phyloP scores from a whole-genome alignment of 2,888 invertebrate genomes.

The Dicranocentrus wangi region DNA sequence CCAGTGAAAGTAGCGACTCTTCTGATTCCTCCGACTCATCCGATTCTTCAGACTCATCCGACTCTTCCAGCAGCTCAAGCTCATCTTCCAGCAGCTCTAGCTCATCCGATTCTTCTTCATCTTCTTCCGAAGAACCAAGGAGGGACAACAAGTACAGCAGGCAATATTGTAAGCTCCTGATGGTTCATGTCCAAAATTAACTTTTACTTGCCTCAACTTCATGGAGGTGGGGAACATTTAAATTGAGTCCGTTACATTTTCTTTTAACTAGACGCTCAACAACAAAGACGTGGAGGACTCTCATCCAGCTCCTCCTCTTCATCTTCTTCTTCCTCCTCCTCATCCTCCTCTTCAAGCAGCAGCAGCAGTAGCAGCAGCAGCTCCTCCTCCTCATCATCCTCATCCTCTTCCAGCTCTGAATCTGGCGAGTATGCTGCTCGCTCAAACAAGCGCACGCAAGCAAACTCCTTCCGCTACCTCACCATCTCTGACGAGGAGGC shows the following conservation, averaged over 20 bases:
- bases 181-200: too few relatives aligned
- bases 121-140: not conserved
- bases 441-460: constrained; percentile 14
- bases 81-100: constrained; percentile 18
- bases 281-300: not conserved
- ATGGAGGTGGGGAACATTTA: too few relatives aligned
- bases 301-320: not conserved
- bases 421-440: too few relatives aligned
- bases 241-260: too few relatives aligned
- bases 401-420: constrained; percentile 36
- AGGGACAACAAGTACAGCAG: too few relatives aligned
- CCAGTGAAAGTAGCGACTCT: not conserved
- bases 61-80: constrained; percentile 21
- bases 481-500: constrained; percentile 43
- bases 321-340: constrained; percentile 32
- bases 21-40: not conserved
- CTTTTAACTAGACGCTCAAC: too few relatives aligned
- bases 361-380: not conserved
- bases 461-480: constrained; percentile 44
- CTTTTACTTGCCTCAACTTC: too few relatives aligned
- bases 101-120: not conserved
- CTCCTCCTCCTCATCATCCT: constrained; percentile 27
- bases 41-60: not conserved
- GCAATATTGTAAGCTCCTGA: too few relatives aligned
- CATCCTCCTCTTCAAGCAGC: constrained; percentile 5